These are phyloP conservation scores for Tenthredo mesomela DNA, from an alignment of 2,888 invertebrate genomes.

Conservation along the genomic window DNA sequence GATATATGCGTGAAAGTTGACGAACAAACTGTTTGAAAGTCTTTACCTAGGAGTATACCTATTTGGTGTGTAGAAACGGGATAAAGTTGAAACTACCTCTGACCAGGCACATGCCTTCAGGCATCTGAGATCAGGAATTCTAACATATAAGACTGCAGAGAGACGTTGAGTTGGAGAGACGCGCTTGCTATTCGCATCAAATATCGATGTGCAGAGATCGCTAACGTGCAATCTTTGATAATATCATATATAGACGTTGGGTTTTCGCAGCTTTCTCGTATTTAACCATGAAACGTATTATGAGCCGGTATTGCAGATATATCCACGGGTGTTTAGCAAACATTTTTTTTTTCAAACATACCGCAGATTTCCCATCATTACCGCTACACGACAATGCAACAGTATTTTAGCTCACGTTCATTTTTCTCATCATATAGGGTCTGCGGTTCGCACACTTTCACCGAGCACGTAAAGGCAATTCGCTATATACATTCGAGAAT, in stretches of 20 bases:
- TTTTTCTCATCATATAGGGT: constrained; percentile 56
- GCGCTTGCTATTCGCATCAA: not conserved
- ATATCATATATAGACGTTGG: not conserved
- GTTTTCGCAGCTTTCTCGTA: constrained; percentile 41
- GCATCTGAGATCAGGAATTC: constrained; percentile 39
- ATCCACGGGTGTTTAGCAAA: constrained; percentile 28
- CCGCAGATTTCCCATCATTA: constrained; percentile 63
- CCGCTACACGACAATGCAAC: constrained; percentile 59
- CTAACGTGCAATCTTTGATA: constrained; percentile 36
- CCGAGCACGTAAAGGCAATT: constrained; percentile 54
- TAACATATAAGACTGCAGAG: not conserved
- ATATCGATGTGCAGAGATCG: constrained; percentile 17
- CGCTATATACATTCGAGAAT: not conserved
- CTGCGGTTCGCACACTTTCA: constrained; percentile 72
- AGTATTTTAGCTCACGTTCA: constrained; percentile 55
- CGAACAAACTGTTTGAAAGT: constrained; percentile 13
- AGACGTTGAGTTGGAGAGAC: not conserved
- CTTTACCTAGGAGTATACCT: constrained; percentile 6
- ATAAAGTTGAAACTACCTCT: constrained; percentile 42
- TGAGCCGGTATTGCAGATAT: not conserved
- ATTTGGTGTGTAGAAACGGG: constrained; percentile 45
- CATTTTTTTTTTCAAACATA: constrained; percentile 53
- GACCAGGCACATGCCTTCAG: constrained; percentile 13
- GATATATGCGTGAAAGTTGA: constrained; percentile 46
- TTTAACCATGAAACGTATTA: not conserved